Evolutionary conservation across 2,888 invertebrate species (phyloP), one percentile per base, ranked within the genome.

Genomic region (Venusia cambrica): DNA sequence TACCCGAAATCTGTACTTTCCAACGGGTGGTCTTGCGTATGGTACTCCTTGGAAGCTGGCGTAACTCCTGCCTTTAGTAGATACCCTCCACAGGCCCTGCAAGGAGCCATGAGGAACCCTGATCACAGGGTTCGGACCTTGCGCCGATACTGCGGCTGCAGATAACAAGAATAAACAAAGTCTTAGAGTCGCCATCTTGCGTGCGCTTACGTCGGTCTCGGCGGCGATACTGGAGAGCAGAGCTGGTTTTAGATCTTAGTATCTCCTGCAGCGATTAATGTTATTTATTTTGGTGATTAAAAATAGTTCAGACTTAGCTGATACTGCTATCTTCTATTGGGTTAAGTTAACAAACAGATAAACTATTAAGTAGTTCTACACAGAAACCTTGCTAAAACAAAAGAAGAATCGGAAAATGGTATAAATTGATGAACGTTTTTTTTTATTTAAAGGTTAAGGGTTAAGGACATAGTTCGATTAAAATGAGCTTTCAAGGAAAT

Each of bases 41-140:
- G 92, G 92, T 24, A 93, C 76, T 0, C 92, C 92, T 49, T 90
- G 81, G 50, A 91, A 93, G 16, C 91, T 90, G 4, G 89, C 89
- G 46, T 80, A 90, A 0, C 63, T 57, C 45, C 88, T 59, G 9
- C 85, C 78, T 22, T 75, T 71, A 1, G 72, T 64, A 0, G 87
- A 80, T 1, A 64, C 54, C 34, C 71, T 75, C 87, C 85, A 87
- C 0, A 69, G 30, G 0, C 87, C 87, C 28, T 73, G 73, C 0
- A 87, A 38, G 0, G 71, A 28, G 0, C 87, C 87, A 30, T 77
- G 63, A 1, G 65, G 48, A 0, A 84, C 63, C 32, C 74, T 64
- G 1, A 83, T 71, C 1, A 69, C 51, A 0, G 85, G 85, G 7
- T 71, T 71, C 0, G 73, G 62, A 0, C 55, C 61, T 26, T 76